These are phyloP conservation scores for Diplodus sargus DNA, from an alignment of 2,797 vertebrate species.

Conservation along the genomic window DNA sequence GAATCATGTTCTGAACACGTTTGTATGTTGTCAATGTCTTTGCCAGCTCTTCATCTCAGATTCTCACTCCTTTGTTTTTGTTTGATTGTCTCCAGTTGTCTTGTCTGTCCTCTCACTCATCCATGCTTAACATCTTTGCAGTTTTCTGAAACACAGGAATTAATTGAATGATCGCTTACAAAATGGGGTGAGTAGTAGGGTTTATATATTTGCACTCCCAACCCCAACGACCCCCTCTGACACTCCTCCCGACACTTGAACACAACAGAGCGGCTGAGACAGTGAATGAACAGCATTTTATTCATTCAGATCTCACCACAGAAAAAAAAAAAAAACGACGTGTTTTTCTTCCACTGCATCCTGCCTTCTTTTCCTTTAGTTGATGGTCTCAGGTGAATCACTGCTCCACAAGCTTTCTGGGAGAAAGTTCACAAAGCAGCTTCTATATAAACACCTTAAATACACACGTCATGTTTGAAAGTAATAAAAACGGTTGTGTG, in stretches of 20 bases:
- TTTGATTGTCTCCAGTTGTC: slow-evolving; percentile 76
- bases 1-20: slow-evolving; percentile 52
- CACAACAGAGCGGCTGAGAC: slow-evolving; percentile 66
- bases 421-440: slow-evolving; percentile 77
- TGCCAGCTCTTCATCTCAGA: slow-evolving; percentile 72
- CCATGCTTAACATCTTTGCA: slow-evolving; percentile 86
- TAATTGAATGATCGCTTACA: slow-evolving; percentile 88
- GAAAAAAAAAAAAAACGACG: slow-evolving; percentile 51
- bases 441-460: slow-evolving; percentile 8
- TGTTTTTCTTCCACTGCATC: slow-evolving; percentile 53
- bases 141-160: slow-evolving; percentile 90
- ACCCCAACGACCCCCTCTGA: slow-evolving; percentile 36
- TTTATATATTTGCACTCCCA: slow-evolving; percentile 70
- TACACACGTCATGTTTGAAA: slow-evolving; percentile 16
- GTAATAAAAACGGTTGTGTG: too few relatives aligned
- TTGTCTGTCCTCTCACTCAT: slow-evolving; percentile 83
- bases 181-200: slow-evolving; percentile 86
- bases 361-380: slow-evolving; percentile 47
- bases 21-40: slow-evolving; percentile 68
- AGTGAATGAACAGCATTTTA: slow-evolving; percentile 68
- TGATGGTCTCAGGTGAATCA: slow-evolving; percentile 67
- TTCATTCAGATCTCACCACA: slow-evolving; percentile 65
- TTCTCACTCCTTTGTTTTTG: slow-evolving; percentile 70
- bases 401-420: slow-evolving; percentile 55
- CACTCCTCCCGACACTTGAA: slow-evolving; percentile 49